Percentiles rank a stretch among this genome's conserved stretches.
Conservation (phyloP, 92 coral and sea anemone genomes). For the Porites cylindrica region DNA sequence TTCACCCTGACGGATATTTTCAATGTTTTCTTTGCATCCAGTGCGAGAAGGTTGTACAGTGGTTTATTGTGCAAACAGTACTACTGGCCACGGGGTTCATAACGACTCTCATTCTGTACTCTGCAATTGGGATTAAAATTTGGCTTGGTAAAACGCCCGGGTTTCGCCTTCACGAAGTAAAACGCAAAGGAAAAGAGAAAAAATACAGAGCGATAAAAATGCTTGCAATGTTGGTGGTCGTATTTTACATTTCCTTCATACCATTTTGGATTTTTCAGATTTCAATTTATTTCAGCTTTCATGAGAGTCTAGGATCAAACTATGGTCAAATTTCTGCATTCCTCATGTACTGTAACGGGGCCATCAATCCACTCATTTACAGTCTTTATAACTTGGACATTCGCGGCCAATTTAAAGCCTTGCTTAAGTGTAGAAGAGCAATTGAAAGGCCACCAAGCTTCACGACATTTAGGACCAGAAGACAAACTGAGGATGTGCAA, state of each 20-base stretch:
- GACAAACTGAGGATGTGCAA: not conserved
- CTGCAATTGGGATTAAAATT: conserved; percentile 24
- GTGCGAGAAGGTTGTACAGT: not conserved
- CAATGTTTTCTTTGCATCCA: not conserved
- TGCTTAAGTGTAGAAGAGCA: not conserved
- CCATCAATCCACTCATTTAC: conserved; percentile 26
- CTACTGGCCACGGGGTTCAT: conserved; percentile 12
- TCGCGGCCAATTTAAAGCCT: conserved; percentile 25
- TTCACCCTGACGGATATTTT: not conserved
- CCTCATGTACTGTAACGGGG: conserved; percentile 36
- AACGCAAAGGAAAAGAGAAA: conserved; percentile 5
- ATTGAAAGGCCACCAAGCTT: not conserved
- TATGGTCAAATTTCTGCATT: conserved; percentile 12
- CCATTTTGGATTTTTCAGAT: conserved; percentile 40
- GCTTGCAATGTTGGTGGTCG: conserved; percentile 28
- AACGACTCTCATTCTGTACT: not conserved
- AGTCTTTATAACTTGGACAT: conserved; percentile 20
- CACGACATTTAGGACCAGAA: not conserved
- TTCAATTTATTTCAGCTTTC: conserved; percentile 11
- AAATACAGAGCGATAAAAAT: conserved; percentile 17
- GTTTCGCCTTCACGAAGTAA: not conserved
- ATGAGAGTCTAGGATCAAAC: not conserved
- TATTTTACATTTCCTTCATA: conserved; percentile 33
- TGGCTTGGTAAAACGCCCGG: conserved; percentile 37
- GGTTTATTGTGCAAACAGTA: conserved; percentile 35